Base-by-base conservation (phyloP, 2,113 vertebrate genomes). In the Toxostoma redivivum region DNA sequence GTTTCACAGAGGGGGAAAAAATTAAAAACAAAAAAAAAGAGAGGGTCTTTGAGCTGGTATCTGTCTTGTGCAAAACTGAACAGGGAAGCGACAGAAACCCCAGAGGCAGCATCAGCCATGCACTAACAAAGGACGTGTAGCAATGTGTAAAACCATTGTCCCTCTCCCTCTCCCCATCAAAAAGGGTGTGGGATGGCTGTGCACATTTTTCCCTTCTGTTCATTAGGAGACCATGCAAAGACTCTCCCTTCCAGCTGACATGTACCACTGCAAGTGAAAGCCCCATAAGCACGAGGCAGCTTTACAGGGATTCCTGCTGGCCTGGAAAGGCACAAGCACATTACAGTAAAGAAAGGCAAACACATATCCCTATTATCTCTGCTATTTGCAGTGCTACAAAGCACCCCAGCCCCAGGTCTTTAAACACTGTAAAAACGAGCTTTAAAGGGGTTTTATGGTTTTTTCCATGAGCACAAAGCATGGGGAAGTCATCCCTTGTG, bases 21-120 rank as follows among this genome's bases (percentile, higher is more conserved):
- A 42, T 40, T 12, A 11, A 21, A 21, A 17, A 15, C 4, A 3
- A 6, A 37, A 40, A 12, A 0, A 54, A 37, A 35, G 8, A 0
- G 1, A 78, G 44, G 12, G 10, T 66, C 47, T 93, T 58, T 21
- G 51, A 81, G 85, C 10, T 71, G 42, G 3, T 23, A 10, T 11
- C 40, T 84, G 28, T 22, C 53, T 37, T 37, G n/a, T 15, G 50
- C 51, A 82, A 45, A 86, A 76, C 12, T 23, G n/a, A 71, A 16
- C 23, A 19, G 30, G 42, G 48, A 38, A 81, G 5, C 2, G 65
- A 21, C 37, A 54, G 72, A 92, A 23, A 4, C 37, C 27, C 7
- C 31, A 33, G 51, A 57, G 44, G 33, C 81, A 93, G 51, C 65
- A 67, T 30, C 44, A 77, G 62, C 35, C 28, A 25, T 0, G 2